Percentiles rank a stretch among this genome's conserved stretches.
Evolutionary conservation across 2,113 vertebrate genomes (phyloP).

Genomic region (Stegostoma tigrinum): DNA sequence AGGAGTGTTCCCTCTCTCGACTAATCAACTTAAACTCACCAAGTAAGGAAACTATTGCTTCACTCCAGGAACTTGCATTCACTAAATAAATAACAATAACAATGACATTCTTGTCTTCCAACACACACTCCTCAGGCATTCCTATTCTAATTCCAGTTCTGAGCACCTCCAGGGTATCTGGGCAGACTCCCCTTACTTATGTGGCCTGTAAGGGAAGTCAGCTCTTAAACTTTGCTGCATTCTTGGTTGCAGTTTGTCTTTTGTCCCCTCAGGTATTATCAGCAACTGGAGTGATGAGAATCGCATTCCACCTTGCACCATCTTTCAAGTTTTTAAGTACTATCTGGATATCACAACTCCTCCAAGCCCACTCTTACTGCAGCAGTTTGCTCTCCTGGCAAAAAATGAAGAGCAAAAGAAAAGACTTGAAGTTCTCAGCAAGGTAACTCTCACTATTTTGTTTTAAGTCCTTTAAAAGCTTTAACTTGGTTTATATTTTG

Average conservation of each 20-base stretch:
- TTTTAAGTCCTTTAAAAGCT: background rate
- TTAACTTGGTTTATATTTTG: background rate
- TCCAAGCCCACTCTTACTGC: slow-evolving; percentile 80
- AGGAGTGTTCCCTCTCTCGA: too few species aligned
- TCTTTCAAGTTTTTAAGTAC: slow-evolving; percentile 90
- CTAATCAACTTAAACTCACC: too few species aligned
- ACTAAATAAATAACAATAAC: too few species aligned
- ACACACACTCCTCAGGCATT: background rate
- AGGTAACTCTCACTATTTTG: slow-evolving; percentile 57
- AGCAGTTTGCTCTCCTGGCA: slow-evolving; percentile 86
- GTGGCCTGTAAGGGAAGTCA: background rate
- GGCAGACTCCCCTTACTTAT: background rate
- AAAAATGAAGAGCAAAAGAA: slow-evolving; percentile 82
- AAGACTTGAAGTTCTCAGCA: slow-evolving; percentile 82
- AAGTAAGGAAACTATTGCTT: too few species aligned
- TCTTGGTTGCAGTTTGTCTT: background rate
- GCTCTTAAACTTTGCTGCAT: background rate
- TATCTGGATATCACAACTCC: slow-evolving; percentile 95
- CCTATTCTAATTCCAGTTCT: background rate
- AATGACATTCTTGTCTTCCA: background rate
- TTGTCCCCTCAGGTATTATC: slow-evolving; percentile 71
- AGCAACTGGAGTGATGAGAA: slow-evolving; percentile 88
- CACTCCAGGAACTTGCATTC: too few species aligned
- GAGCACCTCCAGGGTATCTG: background rate
- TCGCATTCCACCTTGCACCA: slow-evolving; percentile 86